phyloP scores from a whole-genome alignment of 2,797 vertebrate species.

The Linurgus olivaceus region DNA sequence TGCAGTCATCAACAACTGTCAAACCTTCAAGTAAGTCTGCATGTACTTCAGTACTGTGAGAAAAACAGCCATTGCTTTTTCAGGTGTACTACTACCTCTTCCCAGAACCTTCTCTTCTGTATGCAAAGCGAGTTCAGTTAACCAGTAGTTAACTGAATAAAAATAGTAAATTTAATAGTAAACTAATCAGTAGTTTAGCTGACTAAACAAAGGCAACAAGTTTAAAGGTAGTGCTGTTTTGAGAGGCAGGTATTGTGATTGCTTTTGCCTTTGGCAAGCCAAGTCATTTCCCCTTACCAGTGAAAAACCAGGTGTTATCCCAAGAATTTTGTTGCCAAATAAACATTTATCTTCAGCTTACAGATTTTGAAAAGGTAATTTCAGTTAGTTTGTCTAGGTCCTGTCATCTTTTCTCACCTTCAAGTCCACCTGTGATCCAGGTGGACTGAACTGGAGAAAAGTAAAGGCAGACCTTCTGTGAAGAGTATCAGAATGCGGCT shows the following conservation, averaged over 20 bases:
- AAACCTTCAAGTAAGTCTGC: constrained; percentile 89
- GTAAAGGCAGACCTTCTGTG: neutral
- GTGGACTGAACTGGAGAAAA: neutral
- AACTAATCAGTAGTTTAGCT: neutral
- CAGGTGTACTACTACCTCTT: neutral
- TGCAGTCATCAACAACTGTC: constrained; percentile 96
- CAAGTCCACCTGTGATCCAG: neutral
- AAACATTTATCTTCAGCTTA: neutral
- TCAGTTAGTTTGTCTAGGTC: neutral
- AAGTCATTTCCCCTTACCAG: neutral
- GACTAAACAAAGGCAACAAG: neutral
- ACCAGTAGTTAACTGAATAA: neutral
- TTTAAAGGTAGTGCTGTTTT: neutral
- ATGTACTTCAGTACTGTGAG: neutral
- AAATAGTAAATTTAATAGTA: neutral
- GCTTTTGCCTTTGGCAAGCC: neutral
- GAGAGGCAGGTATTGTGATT: neutral
- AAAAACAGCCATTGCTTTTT: neutral
- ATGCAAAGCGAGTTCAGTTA: neutral
- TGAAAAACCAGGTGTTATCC: neutral
- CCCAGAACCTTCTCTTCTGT: neutral
- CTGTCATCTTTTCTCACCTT: neutral
- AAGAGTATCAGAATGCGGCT: neutral
- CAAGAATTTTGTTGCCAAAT: neutral
- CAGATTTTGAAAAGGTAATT: neutral